Base-by-base conservation (phyloP, 2,113 vertebrate genomes). In the Xenopus tropicalis region DNA sequence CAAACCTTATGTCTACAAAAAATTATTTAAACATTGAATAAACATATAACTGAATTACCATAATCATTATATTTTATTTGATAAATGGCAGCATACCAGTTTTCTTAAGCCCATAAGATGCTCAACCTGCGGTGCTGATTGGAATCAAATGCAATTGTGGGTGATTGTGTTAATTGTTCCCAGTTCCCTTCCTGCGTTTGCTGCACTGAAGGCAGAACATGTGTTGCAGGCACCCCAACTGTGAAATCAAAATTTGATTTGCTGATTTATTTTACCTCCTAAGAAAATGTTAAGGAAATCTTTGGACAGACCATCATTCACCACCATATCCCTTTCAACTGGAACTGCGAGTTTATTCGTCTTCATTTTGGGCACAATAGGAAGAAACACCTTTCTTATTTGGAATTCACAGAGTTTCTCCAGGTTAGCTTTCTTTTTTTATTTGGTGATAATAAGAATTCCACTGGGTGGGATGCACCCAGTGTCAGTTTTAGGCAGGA, bases 241-340 rank as follows among this genome's bases (percentile, higher is more conserved):
- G 21, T 80, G 82, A 43, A 44, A 37, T 42, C 24, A 65, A 44
- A 66, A 58, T 82, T 75, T 78, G 80, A 71, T 79, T 84, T 74
- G 80, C 58, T 78, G 0, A 65, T 81, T 86, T 72, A 77, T 88
- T 88, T 86, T 90, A 78, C 77, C 78, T 81, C 74, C 80, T 77
- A 89, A 98, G 96, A 96, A 87, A 95, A 97, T 89, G 93, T 98
- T 76, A 93, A 95, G 74, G 96, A 98, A 86, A 95, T 98, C 87
- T 95, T 98, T 89, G 95, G 95, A 83, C 94, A 98, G 89, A 98
- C 94, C 71, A 85, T 89, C 77, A 92, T 93, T 79, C 95, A 98
- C 84, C 96, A 93, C 81, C 96, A 98, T 83, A 98, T 98, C 85
- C 95, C 95, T 80, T 98, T 98, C 90, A 98, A 95, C 86, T 98